Percentiles rank a stretch among this genome's conserved stretches.
Conservation (phyloP, 2,888 invertebrate species). For the Agrotis ipsilon region DNA sequence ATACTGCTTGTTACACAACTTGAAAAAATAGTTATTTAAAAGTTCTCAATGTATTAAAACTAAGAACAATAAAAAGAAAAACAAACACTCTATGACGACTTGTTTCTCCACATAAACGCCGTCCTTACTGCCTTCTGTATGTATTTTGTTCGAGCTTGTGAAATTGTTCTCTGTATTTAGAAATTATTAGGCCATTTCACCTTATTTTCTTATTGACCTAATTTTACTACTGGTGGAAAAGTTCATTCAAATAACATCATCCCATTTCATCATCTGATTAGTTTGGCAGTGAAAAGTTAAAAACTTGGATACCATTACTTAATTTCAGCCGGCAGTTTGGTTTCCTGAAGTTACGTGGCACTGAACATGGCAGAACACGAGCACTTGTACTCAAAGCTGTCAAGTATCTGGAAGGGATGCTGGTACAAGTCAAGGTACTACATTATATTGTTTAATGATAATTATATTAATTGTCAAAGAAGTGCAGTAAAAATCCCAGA, state of each 20-base stretch:
- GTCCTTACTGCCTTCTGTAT: neutral
- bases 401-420: constrained; percentile 96
- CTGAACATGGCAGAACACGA: constrained; percentile 96
- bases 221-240: constrained; percentile 5
- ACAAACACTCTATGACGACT: constrained; percentile 14
- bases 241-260: neutral
- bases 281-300: neutral
- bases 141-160: neutral
- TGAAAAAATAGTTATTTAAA: neutral
- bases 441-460: neutral
- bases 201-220: neutral
- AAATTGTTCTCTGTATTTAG: too few species aligned
- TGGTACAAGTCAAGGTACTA: constrained; percentile 93
- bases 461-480: too few species aligned
- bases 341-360: constrained; percentile 95
- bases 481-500: too few species aligned
- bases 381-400: constrained; percentile 96
- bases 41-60: neutral
- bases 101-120: constrained; percentile 15
- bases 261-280: neutral
- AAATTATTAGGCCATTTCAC: neutral
- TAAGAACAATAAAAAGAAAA: constrained; percentile 26
- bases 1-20: constrained; percentile 1
- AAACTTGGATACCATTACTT: constrained; percentile 6
- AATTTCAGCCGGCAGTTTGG: constrained; percentile 97